A percentile compares a stretch with the other conserved stretches of the same genome.
phyloP scores from a whole-genome alignment of 1,140 invertebrate genomes.

The Elysia chlorotica region DNA sequence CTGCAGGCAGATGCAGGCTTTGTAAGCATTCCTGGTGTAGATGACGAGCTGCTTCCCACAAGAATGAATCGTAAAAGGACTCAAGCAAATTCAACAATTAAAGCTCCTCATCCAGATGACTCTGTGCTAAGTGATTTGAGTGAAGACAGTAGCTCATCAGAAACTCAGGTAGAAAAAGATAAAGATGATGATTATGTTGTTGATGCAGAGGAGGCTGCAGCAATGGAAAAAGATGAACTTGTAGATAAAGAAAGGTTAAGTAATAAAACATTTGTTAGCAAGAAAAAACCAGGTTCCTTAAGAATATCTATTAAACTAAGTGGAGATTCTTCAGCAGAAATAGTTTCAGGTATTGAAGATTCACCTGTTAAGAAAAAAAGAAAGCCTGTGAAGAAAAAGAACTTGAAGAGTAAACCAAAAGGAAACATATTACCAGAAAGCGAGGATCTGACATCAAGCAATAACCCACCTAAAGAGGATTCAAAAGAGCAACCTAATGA shows the following conservation, averaged over 20 bases:
- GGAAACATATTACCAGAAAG: neutral
- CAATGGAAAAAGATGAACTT: constrained; percentile 10
- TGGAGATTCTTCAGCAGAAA: constrained; percentile 14
- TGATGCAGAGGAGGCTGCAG: constrained; percentile 17
- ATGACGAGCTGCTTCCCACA: too few relatives aligned
- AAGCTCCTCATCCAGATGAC: neutral
- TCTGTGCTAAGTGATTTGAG: too few relatives aligned
- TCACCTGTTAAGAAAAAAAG: constrained; percentile 1
- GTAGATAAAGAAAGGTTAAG: neutral
- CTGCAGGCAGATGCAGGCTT: constrained; percentile 16
- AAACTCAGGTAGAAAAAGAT: neutral
- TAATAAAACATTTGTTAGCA: neutral
- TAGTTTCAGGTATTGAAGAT: constrained; percentile 18
- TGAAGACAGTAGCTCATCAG: neutral
- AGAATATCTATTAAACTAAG: constrained; percentile 22
- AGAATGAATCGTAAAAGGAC: too few relatives aligned
- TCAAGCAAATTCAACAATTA: too few relatives aligned
- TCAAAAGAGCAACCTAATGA: neutral
- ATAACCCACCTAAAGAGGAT: too few relatives aligned
- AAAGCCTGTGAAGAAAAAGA: constrained; percentile 11
- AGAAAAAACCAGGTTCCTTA: constrained; percentile 7
- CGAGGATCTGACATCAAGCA: neutral
- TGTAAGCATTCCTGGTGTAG: neutral
- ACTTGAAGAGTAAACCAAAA: neutral
- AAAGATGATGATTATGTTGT: constrained; percentile 17